Evolutionary conservation across 2,113 vertebrate species (phyloP).

Genomic region (Thryonomys swinderianus): DNA sequence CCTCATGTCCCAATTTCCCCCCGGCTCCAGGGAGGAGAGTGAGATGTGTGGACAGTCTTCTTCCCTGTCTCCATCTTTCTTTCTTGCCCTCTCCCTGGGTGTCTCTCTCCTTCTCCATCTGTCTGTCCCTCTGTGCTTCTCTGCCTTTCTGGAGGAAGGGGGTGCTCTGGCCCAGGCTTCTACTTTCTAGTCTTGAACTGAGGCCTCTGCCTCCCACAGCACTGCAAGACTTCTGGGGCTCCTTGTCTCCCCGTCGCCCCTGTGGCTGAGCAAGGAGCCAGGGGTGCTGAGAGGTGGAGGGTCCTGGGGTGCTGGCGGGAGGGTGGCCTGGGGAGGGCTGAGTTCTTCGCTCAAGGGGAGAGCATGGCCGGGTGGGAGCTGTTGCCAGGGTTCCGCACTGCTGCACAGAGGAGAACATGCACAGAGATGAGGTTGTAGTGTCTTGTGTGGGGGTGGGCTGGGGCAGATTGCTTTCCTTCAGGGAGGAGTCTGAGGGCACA

Average conservation of each 20-base stretch:
- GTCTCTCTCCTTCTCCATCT: not conserved
- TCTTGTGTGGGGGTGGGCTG: rapidly evolving
- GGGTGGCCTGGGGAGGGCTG: not conserved
- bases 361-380: not conserved
- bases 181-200: not conserved
- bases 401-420: not conserved
- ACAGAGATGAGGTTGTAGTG: too few relatives aligned
- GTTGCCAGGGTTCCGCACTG: not conserved
- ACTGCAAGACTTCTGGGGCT: not conserved
- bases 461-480: not conserved
- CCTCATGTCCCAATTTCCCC: not conserved
- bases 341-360: not conserved
- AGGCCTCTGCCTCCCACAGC: not conserved
- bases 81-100: not conserved
- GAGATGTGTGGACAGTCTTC: not conserved
- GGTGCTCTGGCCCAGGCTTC: not conserved
- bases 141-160: not conserved
- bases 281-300: not conserved
- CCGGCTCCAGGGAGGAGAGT: not conserved
- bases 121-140: not conserved
- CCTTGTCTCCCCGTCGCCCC: not conserved
- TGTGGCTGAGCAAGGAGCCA: not conserved
- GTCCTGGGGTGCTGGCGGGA: not conserved
- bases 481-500: rapidly evolving
- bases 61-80: not conserved